Percentiles rank a stretch among this genome's conserved stretches.
These are phyloP conservation scores for Germaria angustata DNA, from an alignment of 2,888 invertebrate genomes.

Conservation along the genomic window DNA sequence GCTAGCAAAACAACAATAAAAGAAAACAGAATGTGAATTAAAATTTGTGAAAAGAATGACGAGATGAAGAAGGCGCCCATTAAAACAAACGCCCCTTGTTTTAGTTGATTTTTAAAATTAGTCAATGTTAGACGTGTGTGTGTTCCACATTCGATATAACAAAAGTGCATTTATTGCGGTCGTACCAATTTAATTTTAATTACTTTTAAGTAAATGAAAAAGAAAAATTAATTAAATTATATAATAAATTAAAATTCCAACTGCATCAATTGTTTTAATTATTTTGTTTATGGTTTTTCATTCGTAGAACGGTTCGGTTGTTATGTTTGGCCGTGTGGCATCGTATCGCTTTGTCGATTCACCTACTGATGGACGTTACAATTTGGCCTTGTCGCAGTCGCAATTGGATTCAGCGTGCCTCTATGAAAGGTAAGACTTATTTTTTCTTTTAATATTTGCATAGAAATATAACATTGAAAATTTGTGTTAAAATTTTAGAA, in stretches of 20 bases:
- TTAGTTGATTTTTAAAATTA: slow-evolving; percentile 65
- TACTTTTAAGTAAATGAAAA: slow-evolving; percentile 47
- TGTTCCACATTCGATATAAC: slow-evolving; percentile 40
- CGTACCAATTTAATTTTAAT: slow-evolving; percentile 25
- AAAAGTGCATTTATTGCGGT: slow-evolving; percentile 17
- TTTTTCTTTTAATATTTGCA: slow-evolving; percentile 11
- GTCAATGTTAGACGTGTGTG: slow-evolving; percentile 63
- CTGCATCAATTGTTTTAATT: neutral
- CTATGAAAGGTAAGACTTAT: slow-evolving; percentile 87
- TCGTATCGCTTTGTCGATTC: slow-evolving; percentile 93
- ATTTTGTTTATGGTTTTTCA: neutral
- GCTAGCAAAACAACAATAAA: neutral
- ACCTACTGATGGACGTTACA: slow-evolving; percentile 88
- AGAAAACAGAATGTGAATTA: slow-evolving; percentile 45
- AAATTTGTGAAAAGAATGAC: slow-evolving; percentile 54
- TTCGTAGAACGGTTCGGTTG: slow-evolving; percentile 87
- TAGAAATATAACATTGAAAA: neutral
- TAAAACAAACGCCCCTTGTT: slow-evolving; percentile 64
- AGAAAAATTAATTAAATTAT: slow-evolving; percentile 29
- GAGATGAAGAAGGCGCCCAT: slow-evolving; percentile 57
- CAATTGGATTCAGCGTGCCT: slow-evolving; percentile 88
- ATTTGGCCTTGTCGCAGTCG: slow-evolving; percentile 87
- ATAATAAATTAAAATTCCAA: slow-evolving; percentile 14
- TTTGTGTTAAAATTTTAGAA: slow-evolving; percentile 9
- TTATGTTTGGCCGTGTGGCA: slow-evolving; percentile 92